Conservation (phyloP, 1,140 invertebrate species). For the Argopecten irradians region DNA sequence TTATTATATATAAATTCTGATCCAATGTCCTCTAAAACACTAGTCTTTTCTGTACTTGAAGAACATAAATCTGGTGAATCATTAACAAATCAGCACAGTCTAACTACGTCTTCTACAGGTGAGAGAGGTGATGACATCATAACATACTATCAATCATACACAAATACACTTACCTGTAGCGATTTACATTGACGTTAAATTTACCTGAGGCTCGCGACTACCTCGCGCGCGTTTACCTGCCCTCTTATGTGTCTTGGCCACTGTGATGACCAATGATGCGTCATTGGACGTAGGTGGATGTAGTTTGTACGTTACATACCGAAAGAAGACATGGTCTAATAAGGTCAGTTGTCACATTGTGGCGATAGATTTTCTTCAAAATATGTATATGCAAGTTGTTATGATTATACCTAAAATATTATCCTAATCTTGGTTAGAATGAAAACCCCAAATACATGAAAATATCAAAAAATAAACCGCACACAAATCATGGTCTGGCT, state of each 20-base stretch:
- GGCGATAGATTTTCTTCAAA: too few relatives aligned
- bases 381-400: too few relatives aligned
- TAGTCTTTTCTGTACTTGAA: too few relatives aligned
- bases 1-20: too few relatives aligned
- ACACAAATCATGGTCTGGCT: too few relatives aligned
- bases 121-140: not conserved
- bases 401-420: too few relatives aligned
- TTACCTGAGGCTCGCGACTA: not conserved
- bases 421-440: too few relatives aligned
- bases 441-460: too few relatives aligned
- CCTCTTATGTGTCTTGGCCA: not conserved
- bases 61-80: not conserved
- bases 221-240: not conserved
- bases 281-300: not conserved
- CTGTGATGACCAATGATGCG: not conserved
- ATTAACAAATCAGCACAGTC: not conserved
- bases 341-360: not conserved
- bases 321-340: too few relatives aligned
- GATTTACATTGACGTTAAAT: not conserved
- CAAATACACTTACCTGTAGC: not conserved
- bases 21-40: too few relatives aligned
- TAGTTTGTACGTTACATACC: not conserved
- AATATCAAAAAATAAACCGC: too few relatives aligned
- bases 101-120: not conserved
- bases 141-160: not conserved